phyloP scores from a whole-genome alignment of 2,113 vertebrate genomes.

The Lagenorhynchus albirostris region DNA sequence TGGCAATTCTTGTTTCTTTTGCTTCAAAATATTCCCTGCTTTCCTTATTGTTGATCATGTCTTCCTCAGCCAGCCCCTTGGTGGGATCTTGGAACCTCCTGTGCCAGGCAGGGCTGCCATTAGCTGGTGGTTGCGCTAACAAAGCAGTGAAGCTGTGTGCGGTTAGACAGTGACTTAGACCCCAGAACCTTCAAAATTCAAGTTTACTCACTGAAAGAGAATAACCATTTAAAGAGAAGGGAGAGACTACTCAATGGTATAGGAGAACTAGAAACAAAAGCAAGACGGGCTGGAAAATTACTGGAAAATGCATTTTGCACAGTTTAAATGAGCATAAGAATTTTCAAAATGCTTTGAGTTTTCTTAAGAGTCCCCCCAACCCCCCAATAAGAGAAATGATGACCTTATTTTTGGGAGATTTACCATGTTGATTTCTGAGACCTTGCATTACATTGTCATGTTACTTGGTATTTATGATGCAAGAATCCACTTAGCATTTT shows the following conservation, averaged over 20 bases:
- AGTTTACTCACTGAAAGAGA: background rate
- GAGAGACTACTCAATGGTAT: background rate
- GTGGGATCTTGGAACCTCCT: background rate
- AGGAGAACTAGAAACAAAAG: background rate
- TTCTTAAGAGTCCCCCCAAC: background rate
- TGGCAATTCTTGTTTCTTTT: background rate
- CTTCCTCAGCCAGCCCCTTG: background rate
- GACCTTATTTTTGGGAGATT: background rate
- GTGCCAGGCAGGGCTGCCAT: accelerated
- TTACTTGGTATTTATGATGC: background rate
- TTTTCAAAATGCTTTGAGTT: background rate
- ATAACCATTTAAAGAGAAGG: background rate
- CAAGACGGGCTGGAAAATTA: background rate
- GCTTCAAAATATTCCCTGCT: background rate
- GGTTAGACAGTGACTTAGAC: background rate
- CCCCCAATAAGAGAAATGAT: background rate
- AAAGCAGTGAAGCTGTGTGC: background rate
- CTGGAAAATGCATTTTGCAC: background rate
- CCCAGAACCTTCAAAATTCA: background rate
- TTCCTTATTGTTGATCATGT: too few relatives aligned
- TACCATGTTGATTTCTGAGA: background rate
- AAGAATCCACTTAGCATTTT: background rate
- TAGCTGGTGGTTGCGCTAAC: accelerated
- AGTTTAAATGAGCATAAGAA: background rate
- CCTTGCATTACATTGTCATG: background rate